Conservation (phyloP, 2,113 vertebrate genomes). For the Eclectus roratus region DNA sequence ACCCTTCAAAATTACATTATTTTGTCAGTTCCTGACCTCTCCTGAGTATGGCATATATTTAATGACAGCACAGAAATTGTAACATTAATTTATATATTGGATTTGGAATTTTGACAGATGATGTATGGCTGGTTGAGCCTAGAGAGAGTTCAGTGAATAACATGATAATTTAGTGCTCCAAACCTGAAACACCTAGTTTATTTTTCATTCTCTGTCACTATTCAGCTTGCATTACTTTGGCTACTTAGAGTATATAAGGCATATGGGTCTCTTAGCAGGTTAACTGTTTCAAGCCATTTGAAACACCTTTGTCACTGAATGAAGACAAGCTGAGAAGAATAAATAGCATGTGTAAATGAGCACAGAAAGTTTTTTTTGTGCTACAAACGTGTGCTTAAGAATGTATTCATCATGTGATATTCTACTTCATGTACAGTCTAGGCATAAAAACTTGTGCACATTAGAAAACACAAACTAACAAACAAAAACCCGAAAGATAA, state of each 20-base stretch:
- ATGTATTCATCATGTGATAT: neutral
- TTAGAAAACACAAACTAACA: neutral
- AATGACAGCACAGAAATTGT: constrained; percentile 3
- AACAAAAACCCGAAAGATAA: neutral
- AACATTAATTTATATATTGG: constrained; percentile 50
- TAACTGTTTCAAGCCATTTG: neutral
- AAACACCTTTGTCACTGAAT: neutral
- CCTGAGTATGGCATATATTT: neutral
- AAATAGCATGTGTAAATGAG: neutral
- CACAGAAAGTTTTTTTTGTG: neutral
- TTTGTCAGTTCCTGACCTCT: constrained; percentile 1
- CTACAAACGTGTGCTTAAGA: neutral
- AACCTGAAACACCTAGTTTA: constrained; percentile 2
- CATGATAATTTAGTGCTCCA: constrained; percentile 32
- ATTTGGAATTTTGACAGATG: constrained; percentile 41
- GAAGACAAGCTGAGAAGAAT: neutral
- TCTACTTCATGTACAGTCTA: neutral
- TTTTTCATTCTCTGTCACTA: constrained; percentile 51
- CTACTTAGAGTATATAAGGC: neutral
- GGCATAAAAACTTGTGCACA: neutral
- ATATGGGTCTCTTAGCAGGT: neutral
- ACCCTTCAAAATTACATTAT: neutral
- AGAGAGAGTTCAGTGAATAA: neutral
- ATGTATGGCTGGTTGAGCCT: constrained; percentile 14
- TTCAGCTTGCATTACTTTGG: constrained; percentile 23